A percentile compares a stretch with the other conserved stretches of the same genome.
phyloP scores from a whole-genome alignment of 2,888 invertebrate genomes.

The Bellardia bayeri region DNA sequence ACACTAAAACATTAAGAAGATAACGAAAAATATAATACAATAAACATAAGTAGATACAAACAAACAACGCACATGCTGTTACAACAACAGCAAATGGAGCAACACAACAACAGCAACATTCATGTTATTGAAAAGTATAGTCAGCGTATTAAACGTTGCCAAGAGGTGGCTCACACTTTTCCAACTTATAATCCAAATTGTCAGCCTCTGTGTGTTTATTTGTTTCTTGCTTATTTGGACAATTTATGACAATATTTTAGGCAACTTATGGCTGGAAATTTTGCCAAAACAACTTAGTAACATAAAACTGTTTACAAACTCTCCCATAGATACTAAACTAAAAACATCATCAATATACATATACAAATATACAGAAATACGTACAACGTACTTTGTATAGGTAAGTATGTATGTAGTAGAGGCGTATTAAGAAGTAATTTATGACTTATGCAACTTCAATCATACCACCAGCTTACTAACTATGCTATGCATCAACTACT shows the following conservation, averaged over 20 bases:
- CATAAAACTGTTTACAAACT: constrained; percentile 39
- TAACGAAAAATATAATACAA: constrained; percentile 48
- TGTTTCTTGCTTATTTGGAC: constrained; percentile 43
- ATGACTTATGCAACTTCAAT: constrained; percentile 73
- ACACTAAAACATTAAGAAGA: constrained; percentile 58
- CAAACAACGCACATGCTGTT: constrained; percentile 47
- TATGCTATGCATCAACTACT: background rate
- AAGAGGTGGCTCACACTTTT: constrained; percentile 45
- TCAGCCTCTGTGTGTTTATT: background rate
- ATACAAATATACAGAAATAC: background rate
- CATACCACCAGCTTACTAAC: constrained; percentile 59
- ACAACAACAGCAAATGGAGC: constrained; percentile 34
- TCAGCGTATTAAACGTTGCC: constrained; percentile 60
- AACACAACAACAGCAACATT: constrained; percentile 12
- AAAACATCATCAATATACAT: constrained; percentile 16
- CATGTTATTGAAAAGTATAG: constrained; percentile 48
- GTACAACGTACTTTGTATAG: too few species aligned
- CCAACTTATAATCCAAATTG: background rate
- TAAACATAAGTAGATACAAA: constrained; percentile 34
- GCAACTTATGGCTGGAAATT: constrained; percentile 64
- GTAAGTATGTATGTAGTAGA: constrained; percentile 27
- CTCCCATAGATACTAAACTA: background rate
- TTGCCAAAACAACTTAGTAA: constrained; percentile 28
- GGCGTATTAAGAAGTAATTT: constrained; percentile 75
- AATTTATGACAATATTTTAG: constrained; percentile 68